Conservation (phyloP, 2,888 invertebrate species). For the Thymelicus lineola region DNA sequence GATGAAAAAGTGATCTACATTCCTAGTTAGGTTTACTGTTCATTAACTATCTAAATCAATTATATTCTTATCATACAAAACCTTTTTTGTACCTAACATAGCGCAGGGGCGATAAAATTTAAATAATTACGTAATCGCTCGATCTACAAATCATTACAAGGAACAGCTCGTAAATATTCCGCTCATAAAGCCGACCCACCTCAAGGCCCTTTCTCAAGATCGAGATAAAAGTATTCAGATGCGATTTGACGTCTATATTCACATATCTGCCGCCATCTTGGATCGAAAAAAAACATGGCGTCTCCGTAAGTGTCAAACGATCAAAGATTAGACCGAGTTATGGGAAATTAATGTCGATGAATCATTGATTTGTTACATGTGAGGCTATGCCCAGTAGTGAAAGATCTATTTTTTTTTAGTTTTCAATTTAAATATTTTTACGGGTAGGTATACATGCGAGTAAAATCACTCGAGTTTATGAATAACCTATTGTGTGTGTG, state of each 20-base stretch:
- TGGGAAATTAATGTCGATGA: constrained; percentile 42
- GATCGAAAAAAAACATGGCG: constrained; percentile 52
- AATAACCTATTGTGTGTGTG: too few species aligned
- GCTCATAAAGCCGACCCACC: constrained; percentile 36
- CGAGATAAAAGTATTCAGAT: constrained; percentile 60
- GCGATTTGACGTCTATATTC: constrained; percentile 72
- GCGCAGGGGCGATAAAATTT: constrained; percentile 28
- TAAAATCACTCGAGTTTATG: too few species aligned
- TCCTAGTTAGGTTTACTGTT: not conserved
- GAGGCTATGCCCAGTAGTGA: too few species aligned
- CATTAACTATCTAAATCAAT: constrained; percentile 1
- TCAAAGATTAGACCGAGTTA: constrained; percentile 51
- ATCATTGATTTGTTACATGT: constrained; percentile 42
- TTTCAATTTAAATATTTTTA: too few species aligned
- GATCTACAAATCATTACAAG: constrained; percentile 37
- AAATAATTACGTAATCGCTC: constrained; percentile 34
- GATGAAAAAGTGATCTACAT: not conserved
- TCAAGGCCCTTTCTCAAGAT: constrained; percentile 53
- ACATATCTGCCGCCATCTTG: constrained; percentile 69
- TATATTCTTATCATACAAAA: constrained; percentile 20
- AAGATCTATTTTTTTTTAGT: too few species aligned
- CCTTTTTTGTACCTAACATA: constrained; percentile 9
- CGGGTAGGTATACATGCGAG: too few species aligned
- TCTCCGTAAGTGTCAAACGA: constrained; percentile 56
- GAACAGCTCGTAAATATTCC: constrained; percentile 30